phyloP scores from a whole-genome alignment of 2,888 invertebrate genomes.

The Loripinus fragilis region DNA sequence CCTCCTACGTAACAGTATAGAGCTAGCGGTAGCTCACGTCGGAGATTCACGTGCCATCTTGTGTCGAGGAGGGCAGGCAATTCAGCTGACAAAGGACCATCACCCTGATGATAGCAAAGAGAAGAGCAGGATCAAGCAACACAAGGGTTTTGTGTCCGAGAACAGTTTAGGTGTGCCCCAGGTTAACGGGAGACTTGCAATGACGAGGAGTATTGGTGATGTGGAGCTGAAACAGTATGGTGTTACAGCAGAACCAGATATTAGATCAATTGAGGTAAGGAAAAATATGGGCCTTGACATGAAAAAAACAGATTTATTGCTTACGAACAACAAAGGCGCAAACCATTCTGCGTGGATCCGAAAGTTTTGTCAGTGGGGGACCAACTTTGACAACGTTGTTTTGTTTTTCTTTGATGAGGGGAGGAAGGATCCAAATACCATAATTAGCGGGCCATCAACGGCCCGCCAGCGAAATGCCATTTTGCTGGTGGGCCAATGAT shows the following conservation, averaged over 20 bases:
- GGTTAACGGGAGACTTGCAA: conserved; percentile 85
- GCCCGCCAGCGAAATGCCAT: too few relatives aligned
- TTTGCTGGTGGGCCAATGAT: too few relatives aligned
- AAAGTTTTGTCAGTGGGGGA: too few relatives aligned
- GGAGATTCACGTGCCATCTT: conserved; percentile 85
- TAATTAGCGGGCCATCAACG: too few relatives aligned
- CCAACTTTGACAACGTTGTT: too few relatives aligned
- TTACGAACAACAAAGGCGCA: too few relatives aligned
- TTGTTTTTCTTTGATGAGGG: too few relatives aligned
- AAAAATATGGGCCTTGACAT: too few relatives aligned
- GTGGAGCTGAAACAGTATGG: conserved; percentile 84
- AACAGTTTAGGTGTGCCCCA: conserved; percentile 83
- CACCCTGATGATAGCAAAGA: conserved; percentile 83
- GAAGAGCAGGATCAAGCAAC: conserved; percentile 82
- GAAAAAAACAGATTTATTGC: too few relatives aligned
- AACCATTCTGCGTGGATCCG: too few relatives aligned
- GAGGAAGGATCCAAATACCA: too few relatives aligned
- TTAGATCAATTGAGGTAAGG: conserved; percentile 81
- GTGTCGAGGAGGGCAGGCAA: conserved; percentile 84
- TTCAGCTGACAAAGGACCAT: conserved; percentile 84
- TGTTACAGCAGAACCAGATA: conserved; percentile 84
- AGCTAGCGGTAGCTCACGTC: conserved; percentile 84
- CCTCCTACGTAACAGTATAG: conserved; percentile 84
- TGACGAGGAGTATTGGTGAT: conserved; percentile 85
- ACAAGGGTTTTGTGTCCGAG: conserved; percentile 82